A percentile compares a stretch with the other conserved stretches of the same genome.
These are phyloP conservation scores for Poicephalus gulielmi DNA, from an alignment of 2,113 vertebrate genomes.

Conservation along the genomic window DNA sequence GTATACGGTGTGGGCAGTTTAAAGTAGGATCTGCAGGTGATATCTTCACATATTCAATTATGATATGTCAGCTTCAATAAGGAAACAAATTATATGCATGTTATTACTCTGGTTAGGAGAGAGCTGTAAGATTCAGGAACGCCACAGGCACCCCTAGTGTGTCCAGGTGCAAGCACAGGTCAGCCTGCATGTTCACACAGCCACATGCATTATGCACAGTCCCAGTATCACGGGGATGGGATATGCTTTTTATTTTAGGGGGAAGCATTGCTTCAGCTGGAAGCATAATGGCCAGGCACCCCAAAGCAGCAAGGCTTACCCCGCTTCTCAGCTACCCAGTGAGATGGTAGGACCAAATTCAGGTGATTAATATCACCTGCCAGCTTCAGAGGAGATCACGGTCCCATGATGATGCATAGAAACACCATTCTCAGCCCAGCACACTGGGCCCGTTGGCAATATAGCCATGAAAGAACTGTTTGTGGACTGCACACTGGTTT, in stretches of 20 bases:
- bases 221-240: neutral
- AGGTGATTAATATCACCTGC: neutral
- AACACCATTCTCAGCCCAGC: neutral
- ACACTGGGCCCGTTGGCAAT: neutral
- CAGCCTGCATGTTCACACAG: neutral
- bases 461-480: neutral
- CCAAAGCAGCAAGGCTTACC: neutral
- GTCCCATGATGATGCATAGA: neutral
- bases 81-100: neutral
- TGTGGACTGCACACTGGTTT: neutral
- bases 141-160: neutral
- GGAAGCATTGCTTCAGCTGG: neutral
- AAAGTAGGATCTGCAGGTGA: neutral
- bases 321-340: neutral
- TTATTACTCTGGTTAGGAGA: neutral
- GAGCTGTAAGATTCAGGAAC: neutral
- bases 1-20: neutral
- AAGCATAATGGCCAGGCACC: neutral
- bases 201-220: neutral
- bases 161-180: neutral
- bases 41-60: neutral
- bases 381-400: rapidly evolving
- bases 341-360: neutral
- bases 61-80: neutral
- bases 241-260: neutral